phyloP scores from a whole-genome alignment of 2,888 invertebrate species.

The Spatulosminthurus flaviceps region DNA sequence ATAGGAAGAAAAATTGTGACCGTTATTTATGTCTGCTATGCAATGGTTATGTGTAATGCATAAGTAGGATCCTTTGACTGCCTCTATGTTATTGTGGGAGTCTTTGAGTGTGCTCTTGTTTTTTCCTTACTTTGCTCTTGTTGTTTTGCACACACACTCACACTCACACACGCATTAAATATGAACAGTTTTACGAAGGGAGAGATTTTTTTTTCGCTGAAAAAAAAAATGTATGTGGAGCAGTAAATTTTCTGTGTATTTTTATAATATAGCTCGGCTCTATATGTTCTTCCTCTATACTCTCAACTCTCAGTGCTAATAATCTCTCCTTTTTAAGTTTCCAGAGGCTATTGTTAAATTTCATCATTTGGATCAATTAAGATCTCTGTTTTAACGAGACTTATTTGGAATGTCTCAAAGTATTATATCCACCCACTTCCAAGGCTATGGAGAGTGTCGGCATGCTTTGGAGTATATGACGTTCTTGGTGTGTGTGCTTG shows the following conservation, averaged over 20 bases:
- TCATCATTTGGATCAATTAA: slow-evolving; percentile 46
- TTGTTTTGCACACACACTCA: too few species aligned
- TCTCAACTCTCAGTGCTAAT: too few species aligned
- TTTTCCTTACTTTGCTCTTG: too few species aligned
- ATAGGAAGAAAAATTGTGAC: slow-evolving; percentile 13
- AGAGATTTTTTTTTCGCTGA: background rate
- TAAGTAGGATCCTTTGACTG: too few species aligned
- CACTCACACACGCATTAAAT: too few species aligned
- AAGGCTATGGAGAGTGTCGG: background rate
- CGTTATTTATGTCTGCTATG: too few species aligned
- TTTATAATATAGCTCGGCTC: too few species aligned
- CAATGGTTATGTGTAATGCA: background rate
- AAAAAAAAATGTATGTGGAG: background rate
- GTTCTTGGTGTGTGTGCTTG: too few species aligned
- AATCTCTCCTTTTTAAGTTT: slow-evolving; percentile 38
- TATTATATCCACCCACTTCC: slow-evolving; percentile 33
- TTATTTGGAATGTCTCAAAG: slow-evolving; percentile 33
- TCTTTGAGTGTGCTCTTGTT: too few species aligned
- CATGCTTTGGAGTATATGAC: background rate
- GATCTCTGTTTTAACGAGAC: slow-evolving; percentile 39
- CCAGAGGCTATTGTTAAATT: slow-evolving; percentile 26
- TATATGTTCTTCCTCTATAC: too few species aligned
- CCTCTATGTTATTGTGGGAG: too few species aligned
- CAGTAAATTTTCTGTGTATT: too few species aligned
- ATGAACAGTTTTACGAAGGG: background rate